Base-by-base conservation (phyloP, 2,113 vertebrate genomes). In the Carettochelys insculpta region DNA sequence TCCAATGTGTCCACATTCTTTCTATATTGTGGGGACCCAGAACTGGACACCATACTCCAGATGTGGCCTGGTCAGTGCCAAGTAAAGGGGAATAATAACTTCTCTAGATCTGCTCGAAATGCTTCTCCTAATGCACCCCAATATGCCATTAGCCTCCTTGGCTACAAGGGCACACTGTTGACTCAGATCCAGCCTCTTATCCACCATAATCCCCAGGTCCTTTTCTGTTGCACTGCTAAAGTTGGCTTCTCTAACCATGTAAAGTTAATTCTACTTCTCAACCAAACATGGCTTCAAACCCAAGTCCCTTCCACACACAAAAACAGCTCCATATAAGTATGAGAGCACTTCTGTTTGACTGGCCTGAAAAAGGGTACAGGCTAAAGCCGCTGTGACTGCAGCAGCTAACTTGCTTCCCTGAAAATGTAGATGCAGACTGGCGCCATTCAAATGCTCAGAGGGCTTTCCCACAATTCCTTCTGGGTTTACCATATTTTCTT, bases 211-310 rank as follows among this genome's bases (percentile, higher is more conserved):
- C 10, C 5, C n/a, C 22, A 11, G 38, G 24, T 71, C 10, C 3
- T 3, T 1, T 71, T 38, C 19, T 41, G 41, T 41, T n/a, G 38
- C 20, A 71, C 68, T 38, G 11, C 19, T 24, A 25, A 11, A 25
- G 19, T 41, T 10, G 41, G 71, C 5, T 45, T 68, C 68, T 75
- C 47, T 27, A 34, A 41, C 83, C 73, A n/a, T 51, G 7, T 47
- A 51, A 31, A 77, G 56, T 41, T 8, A 0, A 1, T 25, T 82
- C 77, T 76, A 7, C 43, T 85, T 31, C 84, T 52, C 34, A 3
- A 51, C 77, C 0, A 0, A 8, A 14, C 31, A 19, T 1, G 84
- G 51, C 6, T 53, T 12, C 58, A 34, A n/a, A 34, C 16, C 9
- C 12, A 22, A 12, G 20, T 71, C 38, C 68, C 22, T 38, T 71